Evolutionary conservation across 2,888 invertebrate species (phyloP).

Genomic region (Phlogophora meticulosa): DNA sequence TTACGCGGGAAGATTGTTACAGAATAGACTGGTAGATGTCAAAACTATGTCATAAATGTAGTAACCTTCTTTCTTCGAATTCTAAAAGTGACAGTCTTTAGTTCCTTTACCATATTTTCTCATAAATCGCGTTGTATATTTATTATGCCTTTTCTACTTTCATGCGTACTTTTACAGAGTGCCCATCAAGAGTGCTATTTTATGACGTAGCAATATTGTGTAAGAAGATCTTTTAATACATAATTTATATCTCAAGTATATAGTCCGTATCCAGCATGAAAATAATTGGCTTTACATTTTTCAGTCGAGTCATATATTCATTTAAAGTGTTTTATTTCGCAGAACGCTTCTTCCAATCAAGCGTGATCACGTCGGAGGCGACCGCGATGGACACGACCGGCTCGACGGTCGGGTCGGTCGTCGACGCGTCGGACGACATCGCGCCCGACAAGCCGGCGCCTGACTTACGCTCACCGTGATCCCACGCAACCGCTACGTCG

Average conservation of each 20-base stretch:
- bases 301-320: neutral
- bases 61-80: no score
- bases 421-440: conserved; percentile 83
- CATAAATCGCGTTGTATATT: conserved; percentile 31
- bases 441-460: conserved; percentile 87
- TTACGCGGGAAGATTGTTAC: no score
- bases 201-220: conserved; percentile 59
- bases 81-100: no score
- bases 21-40: no score
- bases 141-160: conserved; percentile 45
- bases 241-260: conserved; percentile 44
- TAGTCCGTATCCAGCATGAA: conserved; percentile 47
- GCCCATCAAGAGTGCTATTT: conserved; percentile 59
- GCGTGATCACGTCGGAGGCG: conserved; percentile 90
- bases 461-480: conserved; percentile 85
- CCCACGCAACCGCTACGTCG: conserved; percentile 63
- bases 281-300: conserved; percentile 17
- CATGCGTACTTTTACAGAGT: conserved; percentile 54
- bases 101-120: no score
- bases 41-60: no score
- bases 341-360: conserved; percentile 93
- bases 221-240: conserved; percentile 49
- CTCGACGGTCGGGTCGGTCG: conserved; percentile 77
- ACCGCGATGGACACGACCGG: conserved; percentile 90
- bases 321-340: conserved; percentile 67